Percentiles rank a stretch among this genome's conserved stretches.
Evolutionary conservation across 2,888 invertebrate genomes (phyloP).

Genomic region (Troides oblongomaculatus): DNA sequence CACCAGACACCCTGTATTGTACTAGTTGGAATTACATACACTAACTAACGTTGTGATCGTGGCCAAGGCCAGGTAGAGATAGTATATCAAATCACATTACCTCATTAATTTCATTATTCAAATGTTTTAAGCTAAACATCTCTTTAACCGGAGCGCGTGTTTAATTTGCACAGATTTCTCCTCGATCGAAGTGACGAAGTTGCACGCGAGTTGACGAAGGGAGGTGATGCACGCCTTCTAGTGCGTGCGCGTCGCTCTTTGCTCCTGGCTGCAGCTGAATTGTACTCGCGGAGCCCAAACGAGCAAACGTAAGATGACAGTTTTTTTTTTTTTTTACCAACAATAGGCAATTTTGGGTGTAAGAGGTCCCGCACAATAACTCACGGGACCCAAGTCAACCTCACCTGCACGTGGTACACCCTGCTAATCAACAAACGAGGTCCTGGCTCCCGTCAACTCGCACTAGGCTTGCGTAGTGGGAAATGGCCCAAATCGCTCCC

Average conservation of each 20-base stretch:
- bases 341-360: too few species aligned
- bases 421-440: too few species aligned
- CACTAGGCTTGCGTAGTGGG: too few species aligned
- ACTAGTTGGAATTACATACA: too few species aligned
- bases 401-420: too few species aligned
- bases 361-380: too few species aligned
- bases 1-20: too few species aligned
- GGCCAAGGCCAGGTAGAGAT: too few species aligned
- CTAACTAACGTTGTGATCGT: too few species aligned
- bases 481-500: too few species aligned
- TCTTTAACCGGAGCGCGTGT: neutral
- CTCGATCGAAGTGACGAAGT: constrained; percentile 73
- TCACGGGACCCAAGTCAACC: too few species aligned
- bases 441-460: too few species aligned
- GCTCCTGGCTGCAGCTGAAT: constrained; percentile 69
- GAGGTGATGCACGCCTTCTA: constrained; percentile 67
- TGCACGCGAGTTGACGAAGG: constrained; percentile 61
- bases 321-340: neutral
- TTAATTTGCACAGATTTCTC: constrained; percentile 54
- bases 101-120: neutral
- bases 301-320: constrained; percentile 40
- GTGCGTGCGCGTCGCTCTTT: constrained; percentile 70
- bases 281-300: constrained; percentile 64
- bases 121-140: neutral
- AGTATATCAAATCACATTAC: neutral